Evolutionary conservation across 2,113 vertebrate species (phyloP), one percentile per base, ranked within the genome.

Genomic region (Cyprinodon variegatus): DNA sequence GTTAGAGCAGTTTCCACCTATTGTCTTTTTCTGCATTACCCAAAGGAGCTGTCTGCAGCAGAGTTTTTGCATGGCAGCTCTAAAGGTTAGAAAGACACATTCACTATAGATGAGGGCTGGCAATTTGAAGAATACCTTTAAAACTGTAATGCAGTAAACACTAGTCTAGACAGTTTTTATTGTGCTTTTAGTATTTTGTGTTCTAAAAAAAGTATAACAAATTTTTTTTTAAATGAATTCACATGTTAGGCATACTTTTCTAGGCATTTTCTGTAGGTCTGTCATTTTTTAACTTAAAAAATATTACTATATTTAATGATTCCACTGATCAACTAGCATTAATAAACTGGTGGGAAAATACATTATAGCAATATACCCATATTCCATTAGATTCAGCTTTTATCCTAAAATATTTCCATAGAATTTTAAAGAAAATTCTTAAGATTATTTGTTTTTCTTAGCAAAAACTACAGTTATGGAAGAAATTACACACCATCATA

Each of bases 1-100:
- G 91, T 91, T 91, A 78, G 78, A 91, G 83, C 89, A 85, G 83
- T 87, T 88, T 85, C 79, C 84, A 81, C 85, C 87, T 88, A 88
- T 91, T 91, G 90, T 90, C 86, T 90, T 76, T 76, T 83, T 83
- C 88, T 72, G 43, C 78, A 69, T 86, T 76, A 86, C 84, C 83
- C 76, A 14, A n/a, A 73, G 86, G 78, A 82, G 76, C 70, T 69
- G 83, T 87, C 85, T 80, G 77, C 63, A 57, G 79, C 63, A 45
- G 81, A 74, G 61, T 70, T 88, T 29, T 86, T 86, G 77, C 79
- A 82, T 85, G 85, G 80, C 84, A 79, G 75, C 84, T 86, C 45
- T 60, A 78, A 85, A 88, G 64, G 78, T 81, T 83, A 62, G 59
- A 72, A 36, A 63, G 70, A 83, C 38, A 63, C 46, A 78, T 65